phyloP scores from a whole-genome alignment of 2,888 invertebrate genomes.

The Acleris literana region DNA sequence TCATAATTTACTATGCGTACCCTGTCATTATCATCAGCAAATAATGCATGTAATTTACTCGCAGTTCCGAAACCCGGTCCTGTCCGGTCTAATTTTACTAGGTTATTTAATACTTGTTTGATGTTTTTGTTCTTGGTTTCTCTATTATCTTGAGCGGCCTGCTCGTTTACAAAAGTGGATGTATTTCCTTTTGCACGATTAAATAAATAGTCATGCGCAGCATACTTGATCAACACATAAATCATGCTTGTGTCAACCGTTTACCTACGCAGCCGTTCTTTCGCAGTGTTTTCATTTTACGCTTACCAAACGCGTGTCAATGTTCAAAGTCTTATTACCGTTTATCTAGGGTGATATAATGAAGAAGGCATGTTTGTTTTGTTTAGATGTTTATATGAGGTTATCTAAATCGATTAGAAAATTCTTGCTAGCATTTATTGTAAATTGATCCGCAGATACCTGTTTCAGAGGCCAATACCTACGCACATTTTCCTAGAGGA shows the following conservation, averaged over 20 bases:
- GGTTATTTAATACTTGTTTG: conserved; percentile 4
- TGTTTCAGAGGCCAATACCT: no score
- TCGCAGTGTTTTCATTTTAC: conserved; percentile 10
- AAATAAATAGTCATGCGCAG: conserved; percentile 12
- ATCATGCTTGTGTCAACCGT: conserved; percentile 20
- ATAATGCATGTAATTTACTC: conserved; percentile 22
- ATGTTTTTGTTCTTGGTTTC: conserved; percentile 2
- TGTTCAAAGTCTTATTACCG: no score
- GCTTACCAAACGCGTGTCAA: no score
- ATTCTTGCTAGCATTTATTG: no score
- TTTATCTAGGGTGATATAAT: no score
- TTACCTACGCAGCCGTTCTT: conserved; percentile 6
- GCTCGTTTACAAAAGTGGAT: not conserved
- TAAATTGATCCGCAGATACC: no score
- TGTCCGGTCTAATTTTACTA: not conserved
- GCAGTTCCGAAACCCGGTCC: not conserved
- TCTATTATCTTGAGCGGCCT: not conserved
- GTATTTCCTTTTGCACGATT: conserved; percentile 4
- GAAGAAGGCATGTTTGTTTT: no score
- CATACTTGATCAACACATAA: conserved; percentile 9
- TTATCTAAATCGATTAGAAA: no score
- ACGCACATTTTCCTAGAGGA: no score
- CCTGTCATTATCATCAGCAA: conserved; percentile 24
- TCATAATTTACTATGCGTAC: conserved; percentile 20
- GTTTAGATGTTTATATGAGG: no score